phyloP scores from a whole-genome alignment of 2,888 invertebrate species.

The Keiferia lycopersicella region DNA sequence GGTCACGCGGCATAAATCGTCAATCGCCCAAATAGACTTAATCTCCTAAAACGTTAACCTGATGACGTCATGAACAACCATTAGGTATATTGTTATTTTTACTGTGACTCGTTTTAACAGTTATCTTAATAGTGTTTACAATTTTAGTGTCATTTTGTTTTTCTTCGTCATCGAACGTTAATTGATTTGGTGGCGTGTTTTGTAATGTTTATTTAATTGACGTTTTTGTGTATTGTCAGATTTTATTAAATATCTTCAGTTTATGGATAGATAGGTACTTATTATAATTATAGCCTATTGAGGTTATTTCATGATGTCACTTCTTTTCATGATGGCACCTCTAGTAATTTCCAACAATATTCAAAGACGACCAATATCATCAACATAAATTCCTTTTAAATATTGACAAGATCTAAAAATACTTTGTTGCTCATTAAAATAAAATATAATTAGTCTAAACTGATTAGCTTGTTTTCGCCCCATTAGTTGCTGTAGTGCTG shows the following conservation, averaged over 20 bases:
- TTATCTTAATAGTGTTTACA: slow-evolving; percentile 19
- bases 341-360: too few relatives aligned
- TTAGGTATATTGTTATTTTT: background rate
- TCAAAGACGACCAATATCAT: too few relatives aligned
- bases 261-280: too few relatives aligned
- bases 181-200: background rate
- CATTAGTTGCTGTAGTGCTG: background rate
- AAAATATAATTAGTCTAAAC: slow-evolving; percentile 21
- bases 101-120: slow-evolving; percentile 13
- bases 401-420: background rate
- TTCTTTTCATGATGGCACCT: too few relatives aligned
- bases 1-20: background rate
- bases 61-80: slow-evolving; percentile 11
- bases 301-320: background rate
- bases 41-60: background rate
- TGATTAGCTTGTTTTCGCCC: slow-evolving; percentile 24
- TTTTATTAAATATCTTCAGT: background rate
- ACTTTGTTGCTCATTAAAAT: slow-evolving; percentile 15
- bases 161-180: background rate
- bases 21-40: background rate
- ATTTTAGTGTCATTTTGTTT: background rate
- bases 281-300: too few relatives aligned
- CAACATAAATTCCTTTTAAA: background rate
- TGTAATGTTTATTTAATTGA: slow-evolving; percentile 1
- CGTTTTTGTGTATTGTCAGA: background rate